Base-by-base conservation (phyloP, 2,888 invertebrate genomes). In the Athalia rosae region DNA sequence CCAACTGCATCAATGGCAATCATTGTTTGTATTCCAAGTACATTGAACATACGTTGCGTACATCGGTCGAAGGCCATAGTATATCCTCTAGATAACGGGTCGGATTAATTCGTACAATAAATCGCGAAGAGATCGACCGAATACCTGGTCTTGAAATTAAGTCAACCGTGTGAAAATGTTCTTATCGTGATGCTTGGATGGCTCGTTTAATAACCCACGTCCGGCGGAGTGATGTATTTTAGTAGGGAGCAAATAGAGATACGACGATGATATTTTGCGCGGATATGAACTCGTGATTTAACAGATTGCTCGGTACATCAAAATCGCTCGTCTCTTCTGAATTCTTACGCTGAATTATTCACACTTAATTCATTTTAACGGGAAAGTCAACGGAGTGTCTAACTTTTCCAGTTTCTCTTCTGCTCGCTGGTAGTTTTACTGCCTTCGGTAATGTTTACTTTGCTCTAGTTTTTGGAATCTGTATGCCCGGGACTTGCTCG, bases 291-390 rank as follows among this genome's bases (percentile, higher is more conserved):
- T n/a, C 59, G 58, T n/a, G 43, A 43, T 43, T 58, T 47, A 71
- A 71, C 71, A 45, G 45, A 71, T 58, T 43, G 11, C 43, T 58
- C 45, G 13, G 58, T 71, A 28, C 28, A 56, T 71, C 71, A 56
- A 71, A 69, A 58, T 71, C 7, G 50, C 45, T 9, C 58, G 43
- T 71, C 69, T 71, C 0, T 28, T 28, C 28, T 28, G 28, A 28
- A 28, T 28, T 71, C 6, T 45, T 13, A 9, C 15, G 67, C 9
- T 45, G 7, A 71, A 71, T 56, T 43, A 56, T 71, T 71, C 69
- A 71, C 58, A 71, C 56, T 13, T 58, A 45, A 71, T 71, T 71
- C 45, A 71, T n/a, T 45, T 58, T 56, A 67, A 67, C 53, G 62
- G 9, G 7, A 41, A 6, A 28, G 67, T 53, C 13, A 67, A 67